Evolutionary conservation across 2,113 vertebrate genomes (phyloP).

Genomic region (Numenius arquata): DNA sequence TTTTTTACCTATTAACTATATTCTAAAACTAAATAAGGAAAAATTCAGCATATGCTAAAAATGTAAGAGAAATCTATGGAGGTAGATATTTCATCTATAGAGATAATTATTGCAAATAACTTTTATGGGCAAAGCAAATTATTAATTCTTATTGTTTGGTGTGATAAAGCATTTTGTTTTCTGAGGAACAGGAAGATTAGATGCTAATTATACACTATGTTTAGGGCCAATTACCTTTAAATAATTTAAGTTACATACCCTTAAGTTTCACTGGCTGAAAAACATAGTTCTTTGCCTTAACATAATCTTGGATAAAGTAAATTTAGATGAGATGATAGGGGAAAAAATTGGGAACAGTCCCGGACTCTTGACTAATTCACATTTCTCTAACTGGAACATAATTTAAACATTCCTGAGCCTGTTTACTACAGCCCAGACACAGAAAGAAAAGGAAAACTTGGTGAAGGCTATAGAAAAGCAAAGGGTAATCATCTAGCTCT

Average conservation of each 20-base stretch:
- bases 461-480: not conserved
- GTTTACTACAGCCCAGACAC: not conserved
- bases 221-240: not conserved
- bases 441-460: not conserved
- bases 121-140: not conserved
- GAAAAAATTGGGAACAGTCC: not conserved
- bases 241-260: not conserved
- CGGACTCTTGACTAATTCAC: not conserved
- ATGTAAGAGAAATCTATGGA: not conserved
- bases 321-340: not conserved
- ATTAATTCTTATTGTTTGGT: not conserved
- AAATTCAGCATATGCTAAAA: not conserved
- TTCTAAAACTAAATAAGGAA: not conserved
- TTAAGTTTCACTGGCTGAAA: not conserved
- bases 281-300: not conserved
- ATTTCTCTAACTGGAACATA: not conserved
- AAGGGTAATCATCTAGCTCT: not conserved
- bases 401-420: not conserved
- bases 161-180: not conserved
- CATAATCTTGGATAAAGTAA: not conserved
- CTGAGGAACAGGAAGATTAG: not conserved
- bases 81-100: not conserved
- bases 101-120: not conserved
- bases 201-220: fast-evolving
- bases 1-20: not conserved